A percentile compares a stretch with the other conserved stretches of the same genome.
Evolutionary conservation across 2,888 invertebrate genomes (phyloP).

Genomic region (Pherbina coryleti): DNA sequence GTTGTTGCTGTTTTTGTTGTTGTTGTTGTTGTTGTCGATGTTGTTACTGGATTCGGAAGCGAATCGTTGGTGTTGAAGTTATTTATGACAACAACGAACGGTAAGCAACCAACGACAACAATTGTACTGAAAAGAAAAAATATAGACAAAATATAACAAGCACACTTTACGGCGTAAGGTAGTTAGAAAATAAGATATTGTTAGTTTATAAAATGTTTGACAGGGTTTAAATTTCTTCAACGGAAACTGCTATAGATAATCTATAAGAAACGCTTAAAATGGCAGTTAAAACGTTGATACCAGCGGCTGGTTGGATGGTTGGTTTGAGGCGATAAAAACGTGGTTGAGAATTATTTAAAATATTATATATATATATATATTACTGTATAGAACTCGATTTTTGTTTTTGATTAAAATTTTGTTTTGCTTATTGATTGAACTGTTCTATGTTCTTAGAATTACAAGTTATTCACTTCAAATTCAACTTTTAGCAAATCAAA

Average conservation of each 20-base stretch:
- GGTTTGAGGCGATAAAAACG: not conserved
- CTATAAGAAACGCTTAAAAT: too few species aligned
- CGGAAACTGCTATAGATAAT: too few species aligned
- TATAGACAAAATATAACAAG: not conserved
- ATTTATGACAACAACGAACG: constrained; percentile 29
- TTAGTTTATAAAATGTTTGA: constrained; percentile 1
- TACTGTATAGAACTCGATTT: too few species aligned
- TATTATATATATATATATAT: too few species aligned
- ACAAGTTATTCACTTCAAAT: too few species aligned
- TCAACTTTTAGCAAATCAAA: too few species aligned
- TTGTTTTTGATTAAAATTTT: too few species aligned
- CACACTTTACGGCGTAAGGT: not conserved
- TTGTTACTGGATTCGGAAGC: not conserved
- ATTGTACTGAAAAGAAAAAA: not conserved
- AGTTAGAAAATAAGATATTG: not conserved
- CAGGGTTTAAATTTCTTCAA: too few species aligned
- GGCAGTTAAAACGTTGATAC: not conserved
- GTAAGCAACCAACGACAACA: not conserved
- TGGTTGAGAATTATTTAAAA: not conserved
- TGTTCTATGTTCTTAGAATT: too few species aligned
- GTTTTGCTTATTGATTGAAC: too few species aligned
- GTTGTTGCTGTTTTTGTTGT: not conserved
- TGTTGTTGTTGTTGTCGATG: constrained; percentile 16
- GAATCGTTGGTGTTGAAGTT: constrained; percentile 29
- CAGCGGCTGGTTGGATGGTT: not conserved